Percentiles rank a stretch among this genome's conserved stretches.
phyloP scores from a whole-genome alignment of 2,888 invertebrate species.

The Megaustenia siamemsis region DNA sequence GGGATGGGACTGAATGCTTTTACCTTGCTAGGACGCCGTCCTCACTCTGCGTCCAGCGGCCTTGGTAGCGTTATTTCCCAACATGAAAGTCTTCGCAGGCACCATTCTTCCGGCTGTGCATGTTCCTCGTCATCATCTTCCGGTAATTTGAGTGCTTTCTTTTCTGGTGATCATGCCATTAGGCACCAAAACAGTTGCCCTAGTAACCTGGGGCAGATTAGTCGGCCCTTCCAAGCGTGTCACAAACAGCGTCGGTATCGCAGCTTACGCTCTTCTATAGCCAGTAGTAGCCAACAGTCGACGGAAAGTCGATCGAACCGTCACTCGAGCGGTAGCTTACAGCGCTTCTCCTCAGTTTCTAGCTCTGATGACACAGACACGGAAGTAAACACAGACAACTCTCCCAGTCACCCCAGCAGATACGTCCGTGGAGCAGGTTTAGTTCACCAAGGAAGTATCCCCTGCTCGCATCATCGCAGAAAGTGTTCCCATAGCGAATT shows the following conservation, averaged over 20 bases:
- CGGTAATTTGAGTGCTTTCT: constrained; percentile 29
- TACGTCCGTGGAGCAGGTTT: constrained; percentile 35
- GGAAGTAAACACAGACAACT: constrained; percentile 23
- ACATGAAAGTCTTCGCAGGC: constrained; percentile 28
- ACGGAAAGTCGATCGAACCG: not conserved
- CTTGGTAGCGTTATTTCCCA: constrained; percentile 19
- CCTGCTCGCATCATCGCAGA: constrained; percentile 17
- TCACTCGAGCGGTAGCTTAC: constrained; percentile 37
- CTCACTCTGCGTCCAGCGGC: constrained; percentile 29
- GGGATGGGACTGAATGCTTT: not conserved
- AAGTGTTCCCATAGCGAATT: constrained; percentile 11
- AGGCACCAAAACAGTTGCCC: constrained; percentile 51
- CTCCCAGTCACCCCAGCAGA: not conserved
- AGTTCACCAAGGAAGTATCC: constrained; percentile 52
- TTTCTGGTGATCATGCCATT: constrained; percentile 3
- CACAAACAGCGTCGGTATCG: not conserved
- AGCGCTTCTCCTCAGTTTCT: constrained; percentile 25
- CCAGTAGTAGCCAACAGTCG: not conserved
- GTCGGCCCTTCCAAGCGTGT: not conserved
- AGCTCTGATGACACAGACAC: constrained; percentile 45
- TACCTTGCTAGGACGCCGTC: constrained; percentile 16
- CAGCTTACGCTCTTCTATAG: not conserved
- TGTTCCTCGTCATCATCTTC: constrained; percentile 26
- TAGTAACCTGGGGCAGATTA: constrained; percentile 11
- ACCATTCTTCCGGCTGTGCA: constrained; percentile 44